phyloP scores from a whole-genome alignment of 2,797 vertebrate species.

The Gobionotothen gibberifrons region DNA sequence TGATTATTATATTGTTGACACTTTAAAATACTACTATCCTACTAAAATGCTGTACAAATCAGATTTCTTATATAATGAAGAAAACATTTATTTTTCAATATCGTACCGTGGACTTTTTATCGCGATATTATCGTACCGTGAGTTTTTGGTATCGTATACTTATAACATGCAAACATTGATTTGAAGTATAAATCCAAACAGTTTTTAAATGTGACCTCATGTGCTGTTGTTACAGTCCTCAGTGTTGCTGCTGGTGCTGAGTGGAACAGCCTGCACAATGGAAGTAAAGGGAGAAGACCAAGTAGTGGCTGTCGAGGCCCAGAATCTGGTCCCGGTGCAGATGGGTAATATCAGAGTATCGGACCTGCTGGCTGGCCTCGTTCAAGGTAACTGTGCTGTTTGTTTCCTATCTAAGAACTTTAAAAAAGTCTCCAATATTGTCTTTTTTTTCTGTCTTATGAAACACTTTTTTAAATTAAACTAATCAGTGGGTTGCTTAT shows the following conservation, averaged over 20 bases:
- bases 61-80: too few species aligned
- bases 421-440: not conserved
- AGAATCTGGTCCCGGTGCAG: slow-evolving; percentile 85
- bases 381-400: slow-evolving; percentile 70
- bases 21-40: too few species aligned
- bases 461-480: not conserved
- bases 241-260: slow-evolving; percentile 88
- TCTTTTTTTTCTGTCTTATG: not conserved
- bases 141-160: too few species aligned
- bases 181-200: slow-evolving; percentile 1
- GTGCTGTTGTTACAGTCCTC: slow-evolving; percentile 86
- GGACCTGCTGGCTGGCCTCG: slow-evolving; percentile 83
- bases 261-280: slow-evolving; percentile 83
- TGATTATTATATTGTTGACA: too few species aligned
- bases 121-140: too few species aligned
- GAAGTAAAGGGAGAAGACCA: slow-evolving; percentile 89
- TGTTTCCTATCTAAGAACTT: not conserved
- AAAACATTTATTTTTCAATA: too few species aligned
- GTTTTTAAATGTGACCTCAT: not conserved
- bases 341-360: slow-evolving; percentile 87
- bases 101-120: too few species aligned
- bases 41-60: too few species aligned
- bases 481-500: not conserved
- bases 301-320: slow-evolving; percentile 86
- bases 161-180: not conserved